Conservation (phyloP, 2,888 invertebrate genomes). For the Polyploca ridens region DNA sequence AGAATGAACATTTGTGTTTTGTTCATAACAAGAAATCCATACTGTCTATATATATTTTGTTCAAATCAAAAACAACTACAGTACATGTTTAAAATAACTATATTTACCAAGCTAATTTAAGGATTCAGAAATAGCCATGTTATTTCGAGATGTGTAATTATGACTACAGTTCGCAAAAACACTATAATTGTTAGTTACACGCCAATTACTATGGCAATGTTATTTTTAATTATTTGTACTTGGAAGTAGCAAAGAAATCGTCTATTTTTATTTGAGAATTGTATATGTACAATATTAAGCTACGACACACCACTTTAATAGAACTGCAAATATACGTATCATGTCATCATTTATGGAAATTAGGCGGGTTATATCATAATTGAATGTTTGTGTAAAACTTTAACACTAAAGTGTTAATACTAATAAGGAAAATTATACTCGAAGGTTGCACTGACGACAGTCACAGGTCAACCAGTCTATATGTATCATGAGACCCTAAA, state of each 20-base stretch:
- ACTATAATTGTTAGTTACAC: slow-evolving; percentile 1
- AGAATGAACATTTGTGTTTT: too few relatives aligned
- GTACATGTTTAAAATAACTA: too few relatives aligned
- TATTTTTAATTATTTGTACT: background rate
- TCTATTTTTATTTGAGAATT: background rate
- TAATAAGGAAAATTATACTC: background rate
- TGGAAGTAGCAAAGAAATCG: background rate
- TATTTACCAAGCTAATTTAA: too few relatives aligned
- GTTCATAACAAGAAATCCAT: too few relatives aligned
- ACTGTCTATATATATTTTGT: too few relatives aligned
- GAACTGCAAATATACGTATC: background rate
- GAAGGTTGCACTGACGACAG: slow-evolving; percentile 5
- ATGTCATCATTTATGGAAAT: background rate
- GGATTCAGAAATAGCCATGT: background rate
- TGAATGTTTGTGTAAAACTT: background rate
- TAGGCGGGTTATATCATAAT: background rate
- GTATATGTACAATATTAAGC: background rate
- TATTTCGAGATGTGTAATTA: background rate
- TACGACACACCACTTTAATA: background rate
- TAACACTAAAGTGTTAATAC: background rate
- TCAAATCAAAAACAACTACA: too few relatives aligned
- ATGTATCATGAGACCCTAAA: slow-evolving; percentile 2
- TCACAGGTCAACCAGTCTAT: background rate
- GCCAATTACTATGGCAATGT: background rate
- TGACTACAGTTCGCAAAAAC: background rate